Base-by-base conservation (phyloP, 2,797 vertebrate species). In the Enteromius treurensis region DNA sequence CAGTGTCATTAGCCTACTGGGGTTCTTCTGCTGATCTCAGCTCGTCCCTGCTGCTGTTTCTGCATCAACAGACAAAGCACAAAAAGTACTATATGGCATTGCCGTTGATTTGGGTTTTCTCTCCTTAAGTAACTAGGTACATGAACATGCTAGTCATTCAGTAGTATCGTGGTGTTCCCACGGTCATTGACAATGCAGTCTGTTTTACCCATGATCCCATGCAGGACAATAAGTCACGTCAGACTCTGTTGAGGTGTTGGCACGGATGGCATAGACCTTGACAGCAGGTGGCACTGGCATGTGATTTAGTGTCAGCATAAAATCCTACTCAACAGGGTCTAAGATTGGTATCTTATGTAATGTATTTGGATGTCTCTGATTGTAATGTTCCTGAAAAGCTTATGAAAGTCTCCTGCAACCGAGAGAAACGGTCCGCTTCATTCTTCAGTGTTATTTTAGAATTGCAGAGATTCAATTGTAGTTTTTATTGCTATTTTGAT, bases 251-350 rank as follows among this genome's bases (percentile, higher is more conserved):
- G 51, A 77, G 51, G 73, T 69, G 26, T 58, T 77, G 73, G 49
- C 81, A 69, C 49, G 29, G 62, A 65, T 77, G 64, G 62, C 74
- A 49, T 19, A 70, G 40, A 77, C 49, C 23, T 37, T 83, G 37
- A 58, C 74, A 69, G 74, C 74, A 69, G 81, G 81, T 82, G 73
- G 73, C 65, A 69, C 74, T 58, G 74, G 13, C 81, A 77, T 58
- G 81, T 70, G 49, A 76, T 29, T 68, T 68, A 53, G 29, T 53
- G 60, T 55, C 62, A 69, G 62, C 73, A 82, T 47, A 83, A 70
- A 77, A 55, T 67, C 49, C 49, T 21, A 55, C 42, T 55, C 29
- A 3, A 45, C 47, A 37, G 70, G 19, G 23, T 64, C 69, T 42
- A 32, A 74, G 80, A 75, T 3, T 14, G 45, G 40, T 32, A 21